phyloP scores from a whole-genome alignment of 2,113 vertebrate genomes.

The Proteles cristata region DNA sequence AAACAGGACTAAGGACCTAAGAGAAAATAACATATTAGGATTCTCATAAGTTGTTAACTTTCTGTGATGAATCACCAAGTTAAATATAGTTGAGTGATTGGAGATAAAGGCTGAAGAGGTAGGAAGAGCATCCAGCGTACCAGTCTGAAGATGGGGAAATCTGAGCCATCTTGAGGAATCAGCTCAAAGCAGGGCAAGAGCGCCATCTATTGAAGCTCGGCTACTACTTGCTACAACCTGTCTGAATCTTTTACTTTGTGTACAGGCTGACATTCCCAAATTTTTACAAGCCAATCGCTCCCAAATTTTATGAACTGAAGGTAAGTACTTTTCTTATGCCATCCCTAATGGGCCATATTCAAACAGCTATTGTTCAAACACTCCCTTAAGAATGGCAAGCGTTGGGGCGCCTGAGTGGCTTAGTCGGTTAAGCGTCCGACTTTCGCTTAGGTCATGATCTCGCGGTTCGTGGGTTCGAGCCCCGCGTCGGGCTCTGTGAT shows the following conservation, averaged over 20 bases:
- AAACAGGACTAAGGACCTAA: neutral
- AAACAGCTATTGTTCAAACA: neutral
- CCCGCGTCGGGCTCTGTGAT: too few species aligned
- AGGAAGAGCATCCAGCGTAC: neutral
- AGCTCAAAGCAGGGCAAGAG: slow-evolving; percentile 52
- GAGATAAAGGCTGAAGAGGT: neutral
- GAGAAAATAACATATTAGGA: neutral
- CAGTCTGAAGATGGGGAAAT: neutral
- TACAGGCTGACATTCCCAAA: neutral
- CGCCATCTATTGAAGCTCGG: slow-evolving; percentile 59
- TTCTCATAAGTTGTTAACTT: neutral
- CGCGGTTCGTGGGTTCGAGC: too few species aligned
- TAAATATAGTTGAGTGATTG: neutral
- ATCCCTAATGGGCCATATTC: neutral
- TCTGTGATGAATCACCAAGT: neutral
- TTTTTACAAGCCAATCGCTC: neutral
- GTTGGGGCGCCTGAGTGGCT: too few species aligned
- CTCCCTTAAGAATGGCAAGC: neutral
- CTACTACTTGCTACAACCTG: neutral
- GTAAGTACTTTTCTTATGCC: neutral
- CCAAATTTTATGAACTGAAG: neutral
- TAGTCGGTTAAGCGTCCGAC: too few species aligned
- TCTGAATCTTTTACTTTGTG: neutral
- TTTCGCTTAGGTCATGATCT: too few species aligned
- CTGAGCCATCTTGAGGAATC: neutral